phyloP scores from a whole-genome alignment of 2,113 vertebrate genomes.

The Sorex araneus region DNA sequence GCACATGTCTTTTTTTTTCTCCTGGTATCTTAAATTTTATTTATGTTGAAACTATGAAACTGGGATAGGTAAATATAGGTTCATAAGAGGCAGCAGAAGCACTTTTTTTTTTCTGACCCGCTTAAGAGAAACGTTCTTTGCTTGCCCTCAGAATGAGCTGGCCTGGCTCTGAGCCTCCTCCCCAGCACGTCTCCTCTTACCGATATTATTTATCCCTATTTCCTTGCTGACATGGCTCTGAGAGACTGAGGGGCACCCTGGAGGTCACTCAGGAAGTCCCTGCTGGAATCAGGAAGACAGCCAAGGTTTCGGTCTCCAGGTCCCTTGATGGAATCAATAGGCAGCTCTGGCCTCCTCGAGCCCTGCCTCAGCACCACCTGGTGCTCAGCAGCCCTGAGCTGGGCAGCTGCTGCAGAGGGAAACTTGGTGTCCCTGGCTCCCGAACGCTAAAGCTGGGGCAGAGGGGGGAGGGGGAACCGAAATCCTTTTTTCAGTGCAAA shows the following conservation, averaged over 20 bases:
- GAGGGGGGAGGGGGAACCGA: neutral
- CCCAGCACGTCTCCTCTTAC: neutral
- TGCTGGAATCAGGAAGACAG: constrained; percentile 54
- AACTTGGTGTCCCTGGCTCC: constrained; percentile 43
- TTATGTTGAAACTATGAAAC: constrained; percentile 14
- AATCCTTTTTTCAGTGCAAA: constrained; percentile 9
- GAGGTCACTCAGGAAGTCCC: constrained; percentile 67
- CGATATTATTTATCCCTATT: constrained; percentile 47
- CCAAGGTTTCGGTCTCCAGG: constrained; percentile 52
- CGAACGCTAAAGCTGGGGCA: constrained; percentile 13
- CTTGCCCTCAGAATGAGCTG: neutral
- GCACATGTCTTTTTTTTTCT: neutral
- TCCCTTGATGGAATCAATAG: constrained; percentile 51
- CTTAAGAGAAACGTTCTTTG: neutral
- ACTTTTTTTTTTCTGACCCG: neutral
- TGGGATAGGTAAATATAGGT: neutral
- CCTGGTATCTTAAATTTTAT: neutral
- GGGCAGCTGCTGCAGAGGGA: neutral
- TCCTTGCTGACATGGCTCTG: constrained; percentile 13
- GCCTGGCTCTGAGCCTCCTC: neutral
- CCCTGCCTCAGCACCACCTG: neutral
- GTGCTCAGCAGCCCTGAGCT: neutral
- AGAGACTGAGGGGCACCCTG: constrained; percentile 19
- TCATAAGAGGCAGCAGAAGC: neutral
- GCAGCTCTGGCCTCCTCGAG: neutral